Evolutionary conservation across 2,888 invertebrate genomes (phyloP).

Genomic region (Tenthredo mesomela): DNA sequence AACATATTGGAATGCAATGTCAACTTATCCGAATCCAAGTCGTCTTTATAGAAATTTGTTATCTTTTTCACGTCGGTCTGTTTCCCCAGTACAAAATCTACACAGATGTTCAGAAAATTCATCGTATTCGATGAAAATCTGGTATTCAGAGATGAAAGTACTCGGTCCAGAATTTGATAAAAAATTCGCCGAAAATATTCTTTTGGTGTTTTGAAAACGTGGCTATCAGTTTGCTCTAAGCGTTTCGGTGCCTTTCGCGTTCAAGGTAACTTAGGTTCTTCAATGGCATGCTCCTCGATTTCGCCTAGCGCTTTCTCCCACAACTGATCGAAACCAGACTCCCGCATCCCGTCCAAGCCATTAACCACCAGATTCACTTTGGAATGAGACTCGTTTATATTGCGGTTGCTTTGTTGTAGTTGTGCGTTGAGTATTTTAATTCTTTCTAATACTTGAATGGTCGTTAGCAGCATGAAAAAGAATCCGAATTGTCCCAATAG

Average conservation of each 20-base stretch:
- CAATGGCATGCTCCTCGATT: background rate
- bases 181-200: constrained; percentile 7
- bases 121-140: background rate
- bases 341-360: background rate
- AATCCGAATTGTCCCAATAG: constrained; percentile 48
- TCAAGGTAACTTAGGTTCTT: background rate
- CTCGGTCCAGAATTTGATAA: background rate
- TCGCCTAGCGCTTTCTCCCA: background rate
- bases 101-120: background rate
- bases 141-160: background rate
- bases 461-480: constrained; percentile 48
- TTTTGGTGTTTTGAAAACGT: background rate
- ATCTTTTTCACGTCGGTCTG: background rate
- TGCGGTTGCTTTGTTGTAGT: constrained; percentile 51
- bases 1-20: background rate
- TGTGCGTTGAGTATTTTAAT: constrained; percentile 53
- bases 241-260: background rate
- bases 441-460: constrained; percentile 52
- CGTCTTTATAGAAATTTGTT: background rate
- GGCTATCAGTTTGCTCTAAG: background rate
- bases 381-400: constrained; percentile 32
- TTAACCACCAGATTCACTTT: constrained; percentile 50
- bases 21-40: background rate
- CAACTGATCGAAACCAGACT: background rate
- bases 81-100: background rate